Conservation (phyloP, 2,888 invertebrate species). For the Drepanosiphum platanoidis region DNA sequence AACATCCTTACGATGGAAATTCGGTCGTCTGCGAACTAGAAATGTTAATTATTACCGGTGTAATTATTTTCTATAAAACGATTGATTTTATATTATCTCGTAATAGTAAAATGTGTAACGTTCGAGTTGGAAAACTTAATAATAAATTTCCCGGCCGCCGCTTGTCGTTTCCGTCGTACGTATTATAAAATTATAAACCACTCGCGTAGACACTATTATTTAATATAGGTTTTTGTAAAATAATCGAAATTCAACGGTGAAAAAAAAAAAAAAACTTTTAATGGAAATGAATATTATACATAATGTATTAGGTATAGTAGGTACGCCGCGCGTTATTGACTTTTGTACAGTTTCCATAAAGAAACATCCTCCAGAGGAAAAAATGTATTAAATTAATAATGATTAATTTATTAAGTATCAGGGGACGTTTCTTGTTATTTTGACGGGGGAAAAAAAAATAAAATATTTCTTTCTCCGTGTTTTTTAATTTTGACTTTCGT, state of each 20-base stretch:
- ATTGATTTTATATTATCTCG: too few species aligned
- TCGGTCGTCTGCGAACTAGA: too few species aligned
- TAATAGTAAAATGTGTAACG: too few species aligned
- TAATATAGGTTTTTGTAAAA: neutral
- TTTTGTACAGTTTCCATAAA: neutral
- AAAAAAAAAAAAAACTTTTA: too few species aligned
- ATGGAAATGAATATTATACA: neutral
- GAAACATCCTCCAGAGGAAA: neutral
- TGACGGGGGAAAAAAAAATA: neutral
- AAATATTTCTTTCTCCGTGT: neutral
- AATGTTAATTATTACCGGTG: too few species aligned
- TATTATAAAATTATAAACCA: too few species aligned
- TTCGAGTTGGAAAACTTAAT: too few species aligned
- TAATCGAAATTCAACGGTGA: too few species aligned
- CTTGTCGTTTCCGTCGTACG: too few species aligned
- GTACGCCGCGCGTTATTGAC: neutral
- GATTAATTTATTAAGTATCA: constrained; percentile 34
- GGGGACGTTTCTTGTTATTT: neutral
- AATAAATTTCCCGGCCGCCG: too few species aligned
- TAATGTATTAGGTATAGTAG: neutral
- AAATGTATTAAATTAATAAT: constrained; percentile 15
- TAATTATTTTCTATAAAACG: too few species aligned
- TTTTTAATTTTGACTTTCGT: constrained; percentile 19
- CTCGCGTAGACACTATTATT: neutral
- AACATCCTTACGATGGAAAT: too few species aligned